Percentiles rank a stretch among this genome's conserved stretches.
These are phyloP conservation scores for Eugnorisma glareosa DNA, from an alignment of 2,888 invertebrate species.

Conservation along the genomic window DNA sequence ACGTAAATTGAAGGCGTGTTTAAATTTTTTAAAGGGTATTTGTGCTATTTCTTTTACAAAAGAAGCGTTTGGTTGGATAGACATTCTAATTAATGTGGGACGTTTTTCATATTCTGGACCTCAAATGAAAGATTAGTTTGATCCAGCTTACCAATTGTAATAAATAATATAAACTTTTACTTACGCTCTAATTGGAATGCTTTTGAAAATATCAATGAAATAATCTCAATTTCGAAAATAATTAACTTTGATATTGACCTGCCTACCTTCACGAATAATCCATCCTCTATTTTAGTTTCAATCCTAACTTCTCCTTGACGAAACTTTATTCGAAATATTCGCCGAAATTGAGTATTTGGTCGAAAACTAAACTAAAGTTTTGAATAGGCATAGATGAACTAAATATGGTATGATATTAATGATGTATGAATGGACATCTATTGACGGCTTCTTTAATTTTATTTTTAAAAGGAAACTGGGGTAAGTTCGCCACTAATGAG, in stretches of 20 bases:
- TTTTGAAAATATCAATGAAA: neutral
- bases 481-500: conserved; percentile 58
- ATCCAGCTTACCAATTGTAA: neutral
- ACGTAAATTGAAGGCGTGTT: conserved; percentile 44
- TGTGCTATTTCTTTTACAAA: conserved; percentile 18
- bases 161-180: too few species aligned
- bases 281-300: conserved; percentile 3
- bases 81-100: neutral
- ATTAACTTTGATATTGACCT: neutral
- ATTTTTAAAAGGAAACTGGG: conserved; percentile 56
- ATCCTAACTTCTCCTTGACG: neutral
- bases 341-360: conserved; percentile 8
- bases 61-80: neutral
- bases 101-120: neutral
- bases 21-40: conserved; percentile 17
- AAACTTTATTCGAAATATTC: neutral
- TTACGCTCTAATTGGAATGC: neutral
- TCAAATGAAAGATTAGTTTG: neutral
- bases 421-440: conserved; percentile 19
- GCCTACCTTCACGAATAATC: neutral
- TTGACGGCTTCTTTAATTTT: conserved; percentile 43
- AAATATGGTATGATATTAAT: neutral
- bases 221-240: neutral
- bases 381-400: neutral
- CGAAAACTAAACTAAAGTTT: neutral